These are phyloP conservation scores for Drosophila obscura DNA, from an alignment of 1,140 invertebrate genomes.

Conservation along the genomic window DNA sequence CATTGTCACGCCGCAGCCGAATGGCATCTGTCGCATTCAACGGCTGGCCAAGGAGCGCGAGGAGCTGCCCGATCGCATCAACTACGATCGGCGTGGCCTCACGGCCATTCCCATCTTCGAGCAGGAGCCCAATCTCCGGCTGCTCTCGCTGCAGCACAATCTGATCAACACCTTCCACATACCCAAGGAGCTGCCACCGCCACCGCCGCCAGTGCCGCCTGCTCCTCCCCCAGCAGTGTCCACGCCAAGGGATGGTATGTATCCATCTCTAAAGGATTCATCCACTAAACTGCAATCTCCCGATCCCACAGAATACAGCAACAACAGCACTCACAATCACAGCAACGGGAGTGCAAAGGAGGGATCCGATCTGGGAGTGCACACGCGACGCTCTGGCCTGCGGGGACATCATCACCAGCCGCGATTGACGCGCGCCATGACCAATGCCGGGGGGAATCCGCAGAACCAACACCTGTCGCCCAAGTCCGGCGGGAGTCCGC, in stretches of 20 bases:
- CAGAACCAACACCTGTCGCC: slow-evolving; percentile 48
- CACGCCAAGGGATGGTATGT: slow-evolving; percentile 50
- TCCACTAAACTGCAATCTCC: neutral
- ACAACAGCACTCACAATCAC: slow-evolving; percentile 12
- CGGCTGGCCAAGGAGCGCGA: slow-evolving; percentile 88
- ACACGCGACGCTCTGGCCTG: slow-evolving; percentile 23
- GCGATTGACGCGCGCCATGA: slow-evolving; percentile 61
- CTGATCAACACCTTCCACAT: slow-evolving; percentile 89
- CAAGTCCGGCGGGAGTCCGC: slow-evolving; percentile 59
- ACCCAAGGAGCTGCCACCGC: slow-evolving; percentile 74
- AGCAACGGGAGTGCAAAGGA: slow-evolving; percentile 20
- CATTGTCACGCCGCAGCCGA: slow-evolving; percentile 73
- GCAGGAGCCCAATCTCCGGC: slow-evolving; percentile 90
- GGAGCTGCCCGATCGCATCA: slow-evolving; percentile 90
- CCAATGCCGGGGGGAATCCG: slow-evolving; percentile 42
- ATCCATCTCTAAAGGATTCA: neutral
- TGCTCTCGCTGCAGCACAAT: slow-evolving; percentile 96
- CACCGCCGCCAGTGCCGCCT: slow-evolving; percentile 27
- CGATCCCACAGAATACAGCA: slow-evolving; percentile 7
- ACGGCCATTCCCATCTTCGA: slow-evolving; percentile 91
- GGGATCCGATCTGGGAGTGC: slow-evolving; percentile 4
- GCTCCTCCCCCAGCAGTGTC: slow-evolving; percentile 12
- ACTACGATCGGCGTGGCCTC: slow-evolving; percentile 90
- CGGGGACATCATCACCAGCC: slow-evolving; percentile 47
- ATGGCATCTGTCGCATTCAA: slow-evolving; percentile 86